These are phyloP conservation scores for Albula glossodonta DNA, from an alignment of 2,113 vertebrate species.

Conservation along the genomic window DNA sequence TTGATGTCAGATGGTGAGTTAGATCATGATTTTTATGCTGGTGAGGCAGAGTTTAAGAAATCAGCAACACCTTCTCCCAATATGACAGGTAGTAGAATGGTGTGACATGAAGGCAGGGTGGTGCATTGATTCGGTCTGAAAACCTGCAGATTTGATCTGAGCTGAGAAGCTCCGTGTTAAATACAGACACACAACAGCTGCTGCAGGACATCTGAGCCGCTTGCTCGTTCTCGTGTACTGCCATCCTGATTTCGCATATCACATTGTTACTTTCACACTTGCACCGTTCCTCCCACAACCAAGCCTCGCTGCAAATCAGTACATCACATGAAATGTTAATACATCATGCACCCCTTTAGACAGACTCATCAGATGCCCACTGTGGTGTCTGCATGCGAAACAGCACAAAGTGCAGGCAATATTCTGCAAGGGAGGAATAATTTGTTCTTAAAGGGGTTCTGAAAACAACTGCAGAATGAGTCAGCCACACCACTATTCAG, in stretches of 20 bases:
- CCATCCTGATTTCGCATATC: constrained; percentile 26
- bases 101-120: background rate
- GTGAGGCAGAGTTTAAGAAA: background rate
- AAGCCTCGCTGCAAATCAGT: background rate
- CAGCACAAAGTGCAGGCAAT: background rate
- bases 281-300: background rate
- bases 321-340: background rate
- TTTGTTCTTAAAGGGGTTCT: background rate
- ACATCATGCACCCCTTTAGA: background rate
- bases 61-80: background rate
- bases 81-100: background rate
- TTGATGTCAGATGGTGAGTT: background rate
- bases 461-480: constrained; percentile 5
- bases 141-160: constrained; percentile 14
- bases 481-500: background rate
- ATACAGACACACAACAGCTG: constrained; percentile 46
- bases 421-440: too few relatives aligned
- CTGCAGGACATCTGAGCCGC: constrained; percentile 48
- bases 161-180: constrained; percentile 12
- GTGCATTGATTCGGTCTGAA: background rate
- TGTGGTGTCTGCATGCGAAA: background rate
- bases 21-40: background rate
- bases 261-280: constrained; percentile 17
- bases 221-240: constrained; percentile 25
- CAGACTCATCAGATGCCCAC: background rate